Conservation (phyloP, 1,140 invertebrate genomes). For the Fopius arisanus region DNA sequence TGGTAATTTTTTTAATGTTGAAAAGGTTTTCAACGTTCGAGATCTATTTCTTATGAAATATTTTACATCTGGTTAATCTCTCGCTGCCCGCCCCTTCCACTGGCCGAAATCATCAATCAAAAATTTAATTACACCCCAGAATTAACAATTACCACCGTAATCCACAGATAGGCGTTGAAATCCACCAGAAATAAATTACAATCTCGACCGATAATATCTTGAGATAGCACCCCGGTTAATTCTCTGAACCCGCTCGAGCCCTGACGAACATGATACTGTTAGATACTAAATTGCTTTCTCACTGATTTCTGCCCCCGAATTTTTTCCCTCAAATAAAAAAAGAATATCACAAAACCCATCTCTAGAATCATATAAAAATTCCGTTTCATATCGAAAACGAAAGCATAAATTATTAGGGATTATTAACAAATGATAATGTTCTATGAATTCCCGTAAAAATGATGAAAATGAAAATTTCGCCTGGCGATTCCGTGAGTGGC, state of each 20-base stretch:
- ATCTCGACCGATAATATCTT: background rate
- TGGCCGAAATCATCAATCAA: background rate
- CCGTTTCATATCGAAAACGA: too few relatives aligned
- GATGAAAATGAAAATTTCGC: too few relatives aligned
- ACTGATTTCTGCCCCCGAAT: background rate
- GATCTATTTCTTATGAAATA: too few relatives aligned
- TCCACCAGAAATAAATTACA: background rate
- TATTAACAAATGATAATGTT: too few relatives aligned
- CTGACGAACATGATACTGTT: background rate
- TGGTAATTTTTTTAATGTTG: too few relatives aligned
- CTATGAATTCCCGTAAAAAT: too few relatives aligned
- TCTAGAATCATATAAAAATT: too few relatives aligned
- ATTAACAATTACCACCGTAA: background rate
- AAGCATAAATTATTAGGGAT: too few relatives aligned
- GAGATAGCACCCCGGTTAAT: background rate
- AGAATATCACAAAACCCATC: background rate
- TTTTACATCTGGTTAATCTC: background rate
- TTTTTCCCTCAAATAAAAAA: background rate
- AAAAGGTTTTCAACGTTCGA: too few relatives aligned
- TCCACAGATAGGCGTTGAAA: background rate
- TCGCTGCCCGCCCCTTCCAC: background rate
- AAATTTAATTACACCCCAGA: background rate
- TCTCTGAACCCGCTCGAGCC: background rate
- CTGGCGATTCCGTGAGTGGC: too few relatives aligned
- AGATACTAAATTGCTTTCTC: background rate